Base-by-base conservation (phyloP, 2,113 vertebrate genomes). In the Lagopus muta region DNA sequence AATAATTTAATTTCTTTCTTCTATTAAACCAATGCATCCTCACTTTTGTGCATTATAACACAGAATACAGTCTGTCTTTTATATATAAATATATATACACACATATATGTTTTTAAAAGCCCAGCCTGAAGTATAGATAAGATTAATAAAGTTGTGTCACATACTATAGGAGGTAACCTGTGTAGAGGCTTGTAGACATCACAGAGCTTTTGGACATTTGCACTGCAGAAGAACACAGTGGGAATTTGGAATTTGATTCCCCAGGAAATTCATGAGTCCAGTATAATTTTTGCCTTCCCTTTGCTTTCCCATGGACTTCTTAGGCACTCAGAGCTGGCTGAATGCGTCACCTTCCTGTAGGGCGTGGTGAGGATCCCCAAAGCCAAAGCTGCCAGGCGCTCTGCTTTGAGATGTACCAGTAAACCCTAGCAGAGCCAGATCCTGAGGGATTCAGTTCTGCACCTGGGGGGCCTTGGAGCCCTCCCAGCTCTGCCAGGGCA, bases 41-140 rank as follows among this genome's bases (percentile, higher is more conserved):
- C 94, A 96, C 95, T 95, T 97, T 94, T 95, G 93, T 96, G 94
- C 94, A 96, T 82, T 92, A 42, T 72, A 50, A 32, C 60, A 67
- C 24, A 52, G 27, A 92, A 93, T 93, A 45, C 0, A 34, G 45
- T 62, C 72, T n/a, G 82, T 86, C 30, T 86, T 83, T 64, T 32
- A 57, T 57, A 32, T 19, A 32, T 58, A 20, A 20, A n/a, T 13
- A n/a, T n/a, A 57, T 57, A 11, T 32, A 57, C 17, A 57, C 30
- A 54, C 11, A 50, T 19, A 32, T 38, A 62, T 40, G 28, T 64
- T 8, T 34, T 13, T 13, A 64, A 34, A 14, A 62, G 6, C 55
- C 4, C 8, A 27, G 17, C 86, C 84, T 86, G 36, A 38, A 80
- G n/a, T 38, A 21, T 36, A 76, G 62, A 5, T 55, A 83, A 32